Percentiles rank a stretch among this genome's conserved stretches.
Conservation (phyloP, 1,140 invertebrate genomes). For the Rhopalosiphum maidis region DNA sequence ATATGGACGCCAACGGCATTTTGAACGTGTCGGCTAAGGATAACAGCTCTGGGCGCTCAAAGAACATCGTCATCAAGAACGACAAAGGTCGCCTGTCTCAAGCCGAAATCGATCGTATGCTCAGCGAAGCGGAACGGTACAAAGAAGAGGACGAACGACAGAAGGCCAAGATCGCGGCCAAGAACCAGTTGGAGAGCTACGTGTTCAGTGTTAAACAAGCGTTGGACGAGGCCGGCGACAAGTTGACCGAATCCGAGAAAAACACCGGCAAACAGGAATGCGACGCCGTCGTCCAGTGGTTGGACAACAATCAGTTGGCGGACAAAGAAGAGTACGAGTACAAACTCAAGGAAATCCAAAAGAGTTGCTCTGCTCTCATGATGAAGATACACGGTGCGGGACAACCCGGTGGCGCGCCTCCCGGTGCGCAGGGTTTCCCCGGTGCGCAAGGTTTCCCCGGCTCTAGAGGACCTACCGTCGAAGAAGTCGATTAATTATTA, state of each 20-base stretch:
- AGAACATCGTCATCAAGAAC: slow-evolving; percentile 61
- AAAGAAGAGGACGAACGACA: slow-evolving; percentile 69
- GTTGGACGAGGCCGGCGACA: too few species aligned
- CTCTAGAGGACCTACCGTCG: too few species aligned
- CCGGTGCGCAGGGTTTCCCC: too few species aligned
- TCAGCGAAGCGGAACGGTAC: slow-evolving; percentile 71
- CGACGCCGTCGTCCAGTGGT: slow-evolving; percentile 66
- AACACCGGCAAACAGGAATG: slow-evolving; percentile 68
- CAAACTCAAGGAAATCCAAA: too few species aligned
- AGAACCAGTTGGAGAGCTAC: slow-evolving; percentile 86
- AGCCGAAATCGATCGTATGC: slow-evolving; percentile 80
- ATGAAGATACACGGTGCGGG: slow-evolving; percentile 61
- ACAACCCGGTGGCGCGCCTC: too few species aligned
- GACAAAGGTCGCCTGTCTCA: slow-evolving; percentile 61
- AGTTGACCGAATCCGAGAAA: slow-evolving; percentile 65
- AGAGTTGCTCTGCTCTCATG: too few species aligned
- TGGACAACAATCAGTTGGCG: slow-evolving; percentile 56
- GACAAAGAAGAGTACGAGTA: too few species aligned
- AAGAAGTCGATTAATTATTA: too few species aligned
- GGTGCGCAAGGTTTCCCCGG: too few species aligned
- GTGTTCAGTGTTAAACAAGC: slow-evolving; percentile 66
- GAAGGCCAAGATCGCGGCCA: slow-evolving; percentile 62
- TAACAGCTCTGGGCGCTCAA: too few species aligned
- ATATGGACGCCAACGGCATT: too few species aligned
- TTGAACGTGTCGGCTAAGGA: too few species aligned